Percentiles rank a stretch among this genome's conserved stretches.
Conservation (phyloP, 2,113 vertebrate genomes). For the Carettochelys insculpta region DNA sequence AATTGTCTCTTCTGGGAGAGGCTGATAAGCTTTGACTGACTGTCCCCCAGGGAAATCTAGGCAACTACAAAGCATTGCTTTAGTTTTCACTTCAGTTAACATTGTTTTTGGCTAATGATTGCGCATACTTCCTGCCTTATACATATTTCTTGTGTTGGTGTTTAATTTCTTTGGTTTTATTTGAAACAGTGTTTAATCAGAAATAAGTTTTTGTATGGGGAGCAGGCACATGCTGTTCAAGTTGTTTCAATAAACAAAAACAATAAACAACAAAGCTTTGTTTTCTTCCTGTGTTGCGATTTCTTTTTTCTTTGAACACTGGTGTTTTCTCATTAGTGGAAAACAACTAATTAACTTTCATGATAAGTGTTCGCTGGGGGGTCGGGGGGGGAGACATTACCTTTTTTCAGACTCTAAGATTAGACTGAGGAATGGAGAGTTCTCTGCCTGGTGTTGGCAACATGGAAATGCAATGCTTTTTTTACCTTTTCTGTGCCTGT, state of each 20-base stretch:
- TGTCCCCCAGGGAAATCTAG: slow-evolving; percentile 76
- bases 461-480: slow-evolving; percentile 65
- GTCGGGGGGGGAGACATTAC: slow-evolving; percentile 72
- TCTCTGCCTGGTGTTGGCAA: slow-evolving; percentile 61
- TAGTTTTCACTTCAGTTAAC: slow-evolving; percentile 77
- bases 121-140: slow-evolving; percentile 46
- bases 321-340: slow-evolving; percentile 76
- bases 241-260: slow-evolving; percentile 78
- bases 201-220: slow-evolving; percentile 52
- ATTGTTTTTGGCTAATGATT: slow-evolving; percentile 48
- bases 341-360: slow-evolving; percentile 83
- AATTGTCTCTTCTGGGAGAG: slow-evolving; percentile 83
- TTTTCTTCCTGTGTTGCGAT: slow-evolving; percentile 67
- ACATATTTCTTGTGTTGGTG: slow-evolving; percentile 50
- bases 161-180: slow-evolving; percentile 59
- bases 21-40: slow-evolving; percentile 84
- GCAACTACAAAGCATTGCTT: slow-evolving; percentile 80
- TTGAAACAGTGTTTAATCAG: slow-evolving; percentile 50
- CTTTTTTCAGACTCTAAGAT: slow-evolving; percentile 74
- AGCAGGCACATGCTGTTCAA: slow-evolving; percentile 8
- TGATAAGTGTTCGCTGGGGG: slow-evolving; percentile 78
- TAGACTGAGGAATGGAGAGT: slow-evolving; percentile 63
- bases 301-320: slow-evolving; percentile 78
- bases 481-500: slow-evolving; percentile 68
- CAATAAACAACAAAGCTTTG: background rate